A percentile compares a stretch with the other conserved stretches of the same genome.
Conservation (phyloP, 2,888 invertebrate genomes). For the Microchrysa polita region DNA sequence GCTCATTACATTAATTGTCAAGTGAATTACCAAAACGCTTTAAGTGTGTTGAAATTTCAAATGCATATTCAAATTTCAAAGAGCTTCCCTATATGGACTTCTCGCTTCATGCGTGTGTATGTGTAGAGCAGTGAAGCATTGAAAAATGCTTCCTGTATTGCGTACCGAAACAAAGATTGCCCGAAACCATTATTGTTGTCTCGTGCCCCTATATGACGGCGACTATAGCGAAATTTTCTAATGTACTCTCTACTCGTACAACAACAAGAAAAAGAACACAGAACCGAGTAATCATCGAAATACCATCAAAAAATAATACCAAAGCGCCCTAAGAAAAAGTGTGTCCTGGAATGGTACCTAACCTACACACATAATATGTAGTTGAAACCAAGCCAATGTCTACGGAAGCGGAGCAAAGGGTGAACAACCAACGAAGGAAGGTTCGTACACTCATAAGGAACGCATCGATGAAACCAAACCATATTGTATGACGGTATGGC, state of each 20-base stretch:
- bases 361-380: no score
- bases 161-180: background rate
- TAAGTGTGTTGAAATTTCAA: no score
- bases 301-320: background rate
- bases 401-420: conserved; percentile 29
- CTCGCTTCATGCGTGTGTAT: no score
- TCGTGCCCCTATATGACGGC: conserved; percentile 30
- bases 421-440: background rate
- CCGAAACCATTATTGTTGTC: conserved; percentile 21
- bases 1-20: no score
- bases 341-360: no score
- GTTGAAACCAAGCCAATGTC: background rate
- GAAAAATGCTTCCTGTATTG: no score
- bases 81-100: no score
- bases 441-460: conserved; percentile 1
- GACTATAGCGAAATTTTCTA: background rate
- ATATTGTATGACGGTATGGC: conserved; percentile 13
- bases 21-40: no score
- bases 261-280: background rate
- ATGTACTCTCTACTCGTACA: background rate
- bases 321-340: conserved; percentile 29
- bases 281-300: background rate
- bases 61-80: no score
- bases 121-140: no score
- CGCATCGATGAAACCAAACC: conserved; percentile 6